Percentiles rank a stretch among this genome's conserved stretches.
Evolutionary conservation across 2,113 vertebrate species (phyloP).

Genomic region (Pachypanchax playfairii): DNA sequence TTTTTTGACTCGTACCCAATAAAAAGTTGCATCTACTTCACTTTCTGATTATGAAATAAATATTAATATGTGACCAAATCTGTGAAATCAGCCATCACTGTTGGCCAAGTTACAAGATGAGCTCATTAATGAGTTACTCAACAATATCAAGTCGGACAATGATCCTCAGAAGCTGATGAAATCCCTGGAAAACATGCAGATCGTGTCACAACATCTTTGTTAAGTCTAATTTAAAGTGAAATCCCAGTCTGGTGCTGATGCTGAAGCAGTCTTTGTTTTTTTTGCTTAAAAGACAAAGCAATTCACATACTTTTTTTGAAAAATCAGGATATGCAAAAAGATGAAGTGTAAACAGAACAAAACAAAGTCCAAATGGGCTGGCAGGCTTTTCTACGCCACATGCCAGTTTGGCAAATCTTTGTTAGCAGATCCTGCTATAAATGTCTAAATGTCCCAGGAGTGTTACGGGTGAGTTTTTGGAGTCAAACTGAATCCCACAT

Average conservation of each 20-base stretch:
- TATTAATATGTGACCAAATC: neutral
- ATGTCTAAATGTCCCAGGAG: constrained; percentile 18
- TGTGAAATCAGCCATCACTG: neutral
- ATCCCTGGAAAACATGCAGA: constrained; percentile 22
- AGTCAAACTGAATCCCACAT: constrained; percentile 22
- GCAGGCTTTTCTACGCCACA: constrained; percentile 1
- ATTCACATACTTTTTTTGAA: constrained; percentile 15
- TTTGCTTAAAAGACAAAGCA: neutral
- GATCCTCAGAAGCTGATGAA: constrained; percentile 32
- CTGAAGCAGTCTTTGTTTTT: neutral
- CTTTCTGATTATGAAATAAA: neutral
- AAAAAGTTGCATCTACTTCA: neutral
- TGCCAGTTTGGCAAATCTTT: constrained; percentile 32
- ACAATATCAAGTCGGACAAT: neutral
- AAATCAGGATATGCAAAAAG: constrained; percentile 5
- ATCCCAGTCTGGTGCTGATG: constrained; percentile 8
- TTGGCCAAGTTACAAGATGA: neutral
- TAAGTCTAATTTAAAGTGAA: neutral
- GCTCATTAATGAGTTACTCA: neutral
- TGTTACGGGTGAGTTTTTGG: constrained; percentile 3
- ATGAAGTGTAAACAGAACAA: constrained; percentile 5
- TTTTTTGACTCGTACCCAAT: neutral
- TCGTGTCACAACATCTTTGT: neutral
- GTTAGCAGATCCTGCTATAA: constrained; percentile 5
- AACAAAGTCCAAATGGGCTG: constrained; percentile 18